phyloP scores from a whole-genome alignment of 2,797 vertebrate genomes.

The Tenualosa thibaudeaui region DNA sequence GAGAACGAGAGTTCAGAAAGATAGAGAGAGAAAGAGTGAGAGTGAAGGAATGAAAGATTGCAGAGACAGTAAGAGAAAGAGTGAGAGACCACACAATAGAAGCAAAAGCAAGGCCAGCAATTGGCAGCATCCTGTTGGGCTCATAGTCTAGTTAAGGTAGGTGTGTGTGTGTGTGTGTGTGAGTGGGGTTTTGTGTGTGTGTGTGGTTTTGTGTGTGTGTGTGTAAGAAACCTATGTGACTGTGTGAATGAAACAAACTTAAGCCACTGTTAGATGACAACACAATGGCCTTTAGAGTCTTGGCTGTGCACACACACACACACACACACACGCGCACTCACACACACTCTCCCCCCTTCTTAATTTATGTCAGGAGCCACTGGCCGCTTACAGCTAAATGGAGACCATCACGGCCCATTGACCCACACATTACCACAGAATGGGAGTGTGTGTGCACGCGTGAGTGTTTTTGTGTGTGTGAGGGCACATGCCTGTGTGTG shows the following conservation, averaged over 20 bases:
- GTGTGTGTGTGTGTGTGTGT: not conserved
- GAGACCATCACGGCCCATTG: constrained; percentile 75
- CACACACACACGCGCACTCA: too few relatives aligned
- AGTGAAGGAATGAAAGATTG: too few relatives aligned
- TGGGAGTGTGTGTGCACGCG: not conserved
- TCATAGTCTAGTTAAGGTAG: too few relatives aligned
- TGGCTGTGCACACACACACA: not conserved
- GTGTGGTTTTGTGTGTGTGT: not conserved
- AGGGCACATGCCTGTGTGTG: not conserved
- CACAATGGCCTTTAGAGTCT: constrained; percentile 72
- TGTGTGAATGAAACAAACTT: constrained; percentile 80
- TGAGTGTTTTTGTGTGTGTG: not conserved
- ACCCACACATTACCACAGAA: constrained; percentile 70
- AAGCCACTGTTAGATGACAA: constrained; percentile 76
- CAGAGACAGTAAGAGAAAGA: too few relatives aligned
- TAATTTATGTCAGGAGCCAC: constrained; percentile 74
- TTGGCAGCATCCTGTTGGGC: too few relatives aligned
- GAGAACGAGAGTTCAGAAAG: too few relatives aligned
- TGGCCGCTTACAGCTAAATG: constrained; percentile 74
- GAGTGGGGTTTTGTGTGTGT: too few relatives aligned
- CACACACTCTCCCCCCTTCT: constrained; percentile 61
- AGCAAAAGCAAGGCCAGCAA: too few relatives aligned
- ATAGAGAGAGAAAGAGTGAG: too few relatives aligned
- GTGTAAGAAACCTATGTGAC: constrained; percentile 74
- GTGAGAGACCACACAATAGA: too few relatives aligned